phyloP scores from a whole-genome alignment of 2,797 vertebrate genomes.

The Girardinus metallicus region DNA sequence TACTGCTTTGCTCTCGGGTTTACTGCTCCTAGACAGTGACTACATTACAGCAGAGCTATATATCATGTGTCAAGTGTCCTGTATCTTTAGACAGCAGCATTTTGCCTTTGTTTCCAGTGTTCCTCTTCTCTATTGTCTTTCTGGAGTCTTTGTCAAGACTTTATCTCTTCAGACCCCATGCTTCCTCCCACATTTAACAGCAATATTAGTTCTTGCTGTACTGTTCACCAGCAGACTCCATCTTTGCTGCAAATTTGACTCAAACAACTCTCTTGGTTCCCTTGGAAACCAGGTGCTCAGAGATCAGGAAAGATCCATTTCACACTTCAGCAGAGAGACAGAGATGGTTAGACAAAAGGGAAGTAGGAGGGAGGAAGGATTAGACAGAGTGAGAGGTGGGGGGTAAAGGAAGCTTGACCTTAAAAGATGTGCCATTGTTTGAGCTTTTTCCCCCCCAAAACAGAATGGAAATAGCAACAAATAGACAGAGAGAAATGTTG shows the following conservation, averaged over 20 bases:
- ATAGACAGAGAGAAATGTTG: conserved; percentile 41
- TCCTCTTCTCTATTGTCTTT: conserved; percentile 6
- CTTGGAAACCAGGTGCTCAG: conserved; percentile 82
- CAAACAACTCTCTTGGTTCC: conserved; percentile 74
- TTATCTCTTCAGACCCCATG: conserved; percentile 28
- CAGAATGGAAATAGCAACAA: conserved; percentile 56
- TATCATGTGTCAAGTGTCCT: conserved; percentile 61
- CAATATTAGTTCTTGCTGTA: conserved; percentile 49
- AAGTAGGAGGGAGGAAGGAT: conserved; percentile 68
- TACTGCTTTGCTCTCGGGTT: conserved; percentile 49
- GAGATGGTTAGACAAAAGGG: conserved; percentile 66
- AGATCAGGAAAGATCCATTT: conserved; percentile 81
- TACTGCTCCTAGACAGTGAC: conserved; percentile 42
- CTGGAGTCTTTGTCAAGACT: conserved; percentile 15
- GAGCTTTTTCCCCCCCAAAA: conserved; percentile 48
- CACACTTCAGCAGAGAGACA: conserved; percentile 76
- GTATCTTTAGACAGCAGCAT: conserved; percentile 38
- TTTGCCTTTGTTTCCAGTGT: conserved; percentile 42
- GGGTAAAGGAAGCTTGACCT: conserved; percentile 60
- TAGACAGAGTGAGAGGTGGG: conserved; percentile 47
- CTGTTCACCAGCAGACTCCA: conserved; percentile 31
- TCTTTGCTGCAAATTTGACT: conserved; percentile 64
- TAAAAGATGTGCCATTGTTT: conserved; percentile 53
- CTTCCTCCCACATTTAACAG: conserved; percentile 14
- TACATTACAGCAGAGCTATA: conserved; percentile 43